These are phyloP conservation scores for Cuculus canorus DNA, from an alignment of 2,797 vertebrate genomes.

Conservation along the genomic window DNA sequence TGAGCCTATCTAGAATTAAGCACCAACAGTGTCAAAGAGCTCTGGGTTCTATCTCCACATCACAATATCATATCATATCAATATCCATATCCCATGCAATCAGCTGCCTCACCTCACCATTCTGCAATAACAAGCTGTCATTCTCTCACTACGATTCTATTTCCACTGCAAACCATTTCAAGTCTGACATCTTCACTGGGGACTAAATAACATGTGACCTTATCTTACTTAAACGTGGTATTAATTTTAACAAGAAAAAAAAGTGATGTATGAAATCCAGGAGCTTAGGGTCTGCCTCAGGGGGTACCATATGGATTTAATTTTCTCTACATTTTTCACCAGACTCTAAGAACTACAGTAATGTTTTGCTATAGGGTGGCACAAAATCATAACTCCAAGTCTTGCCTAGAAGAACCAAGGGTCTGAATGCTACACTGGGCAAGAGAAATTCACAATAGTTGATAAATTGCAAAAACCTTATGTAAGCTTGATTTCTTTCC, in stretches of 20 bases:
- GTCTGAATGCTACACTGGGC: background rate
- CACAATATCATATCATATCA: background rate
- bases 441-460: constrained; percentile 4
- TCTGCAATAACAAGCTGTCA: background rate
- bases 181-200: constrained; percentile 51
- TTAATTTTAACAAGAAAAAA: constrained; percentile 65
- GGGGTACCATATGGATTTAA: constrained; percentile 61
- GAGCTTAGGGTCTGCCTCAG: constrained; percentile 64
- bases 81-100: background rate
- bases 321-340: constrained; percentile 63
- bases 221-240: constrained; percentile 71
- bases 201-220: constrained; percentile 55
- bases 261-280: constrained; percentile 68
- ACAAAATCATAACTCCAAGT: background rate
- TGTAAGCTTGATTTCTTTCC: background rate
- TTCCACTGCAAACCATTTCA: constrained; percentile 39
- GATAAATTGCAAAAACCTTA: constrained; percentile 3
- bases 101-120: background rate
- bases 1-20: background rate
- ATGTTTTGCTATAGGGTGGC: constrained; percentile 10
- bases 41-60: background rate
- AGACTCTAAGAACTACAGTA: constrained; percentile 55
- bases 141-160: background rate
- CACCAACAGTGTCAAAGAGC: background rate
- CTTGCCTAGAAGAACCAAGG: background rate